Percentiles rank a stretch among this genome's conserved stretches.
Conservation (phyloP, 2,888 invertebrate species). For the Cordylochernes scorpioides region DNA sequence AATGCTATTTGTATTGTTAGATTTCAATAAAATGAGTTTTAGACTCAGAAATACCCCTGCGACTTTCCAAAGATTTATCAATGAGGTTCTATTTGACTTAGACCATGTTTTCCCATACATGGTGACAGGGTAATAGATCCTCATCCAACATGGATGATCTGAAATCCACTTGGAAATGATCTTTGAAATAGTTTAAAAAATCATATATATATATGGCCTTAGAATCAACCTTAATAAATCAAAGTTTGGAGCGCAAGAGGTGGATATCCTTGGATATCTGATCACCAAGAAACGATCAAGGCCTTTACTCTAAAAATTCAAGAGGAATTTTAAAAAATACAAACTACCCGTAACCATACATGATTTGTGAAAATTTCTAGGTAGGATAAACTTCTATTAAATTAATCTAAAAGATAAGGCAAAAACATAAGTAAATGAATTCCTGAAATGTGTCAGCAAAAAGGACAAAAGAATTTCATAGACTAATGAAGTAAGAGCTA, state of each 20-base stretch:
- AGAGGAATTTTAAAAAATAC: conserved; percentile 3
- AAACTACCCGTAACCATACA: conserved; percentile 3
- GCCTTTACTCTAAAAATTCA: too few species aligned
- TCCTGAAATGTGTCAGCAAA: conserved; percentile 2
- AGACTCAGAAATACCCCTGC: not conserved
- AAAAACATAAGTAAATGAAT: conserved; percentile 1
- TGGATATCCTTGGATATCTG: conserved; percentile 4
- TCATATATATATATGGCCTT: conserved; percentile 2
- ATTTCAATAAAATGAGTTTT: conserved; percentile 2
- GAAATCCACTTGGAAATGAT: too few species aligned
- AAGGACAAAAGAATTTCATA: conserved; percentile 3
- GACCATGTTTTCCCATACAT: conserved; percentile 2
- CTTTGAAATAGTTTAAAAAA: conserved; percentile 1
- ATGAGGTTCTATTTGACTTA: too few species aligned
- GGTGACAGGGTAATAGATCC: conserved; percentile 1
- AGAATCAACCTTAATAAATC: conserved; percentile 3
- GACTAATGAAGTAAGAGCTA: conserved; percentile 1
- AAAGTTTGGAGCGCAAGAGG: not conserved
- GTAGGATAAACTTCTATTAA: conserved; percentile 7
- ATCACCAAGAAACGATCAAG: conserved; percentile 1
- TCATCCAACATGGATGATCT: conserved; percentile 5
- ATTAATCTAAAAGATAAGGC: conserved; percentile 5
- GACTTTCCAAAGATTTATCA: too few species aligned
- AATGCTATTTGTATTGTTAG: conserved; percentile 2
- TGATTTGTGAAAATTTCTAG: conserved; percentile 4